These are phyloP conservation scores for Strigops habroptila DNA, from an alignment of 2,113 vertebrate genomes.

Conservation along the genomic window DNA sequence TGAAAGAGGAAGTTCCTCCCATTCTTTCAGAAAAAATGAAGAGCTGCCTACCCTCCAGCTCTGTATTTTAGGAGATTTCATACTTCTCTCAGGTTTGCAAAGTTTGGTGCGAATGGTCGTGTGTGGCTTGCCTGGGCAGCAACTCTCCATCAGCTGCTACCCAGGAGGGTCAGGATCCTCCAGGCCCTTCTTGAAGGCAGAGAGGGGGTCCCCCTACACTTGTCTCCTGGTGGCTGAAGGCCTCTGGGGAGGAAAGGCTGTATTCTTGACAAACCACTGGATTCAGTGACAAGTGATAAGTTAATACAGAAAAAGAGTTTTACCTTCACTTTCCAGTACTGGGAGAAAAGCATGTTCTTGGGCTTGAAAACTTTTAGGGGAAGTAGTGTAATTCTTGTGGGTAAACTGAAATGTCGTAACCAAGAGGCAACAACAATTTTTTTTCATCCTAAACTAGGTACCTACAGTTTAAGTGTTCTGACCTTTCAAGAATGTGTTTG, in stretches of 20 bases:
- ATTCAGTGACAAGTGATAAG: background rate
- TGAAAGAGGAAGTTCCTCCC: slow-evolving; percentile 17
- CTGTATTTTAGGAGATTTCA: background rate
- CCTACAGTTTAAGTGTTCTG: slow-evolving; percentile 19
- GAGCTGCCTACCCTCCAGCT: background rate
- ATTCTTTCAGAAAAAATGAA: background rate
- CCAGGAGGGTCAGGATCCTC: background rate
- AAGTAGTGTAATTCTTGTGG: slow-evolving; percentile 43
- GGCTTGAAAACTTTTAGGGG: slow-evolving; percentile 12
- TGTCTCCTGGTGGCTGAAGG: background rate
- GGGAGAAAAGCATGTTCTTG: background rate
- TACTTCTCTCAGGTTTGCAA: background rate
- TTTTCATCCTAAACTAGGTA: slow-evolving; percentile 31
- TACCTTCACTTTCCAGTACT: background rate
- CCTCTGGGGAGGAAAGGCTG: background rate
- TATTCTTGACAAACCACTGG: background rate
- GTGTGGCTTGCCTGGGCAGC: background rate
- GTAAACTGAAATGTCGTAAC: slow-evolving; percentile 45
- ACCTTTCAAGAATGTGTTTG: slow-evolving; percentile 34
- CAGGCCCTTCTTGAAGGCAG: background rate
- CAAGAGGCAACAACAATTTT: background rate
- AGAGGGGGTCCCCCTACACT: fast-evolving
- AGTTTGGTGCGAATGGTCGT: fast-evolving
- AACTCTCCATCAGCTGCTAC: fast-evolving
- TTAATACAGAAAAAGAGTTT: background rate